A percentile compares a stretch with the other conserved stretches of the same genome.
Conservation (phyloP, 2,888 invertebrate species). For the Aphidius colemani region DNA sequence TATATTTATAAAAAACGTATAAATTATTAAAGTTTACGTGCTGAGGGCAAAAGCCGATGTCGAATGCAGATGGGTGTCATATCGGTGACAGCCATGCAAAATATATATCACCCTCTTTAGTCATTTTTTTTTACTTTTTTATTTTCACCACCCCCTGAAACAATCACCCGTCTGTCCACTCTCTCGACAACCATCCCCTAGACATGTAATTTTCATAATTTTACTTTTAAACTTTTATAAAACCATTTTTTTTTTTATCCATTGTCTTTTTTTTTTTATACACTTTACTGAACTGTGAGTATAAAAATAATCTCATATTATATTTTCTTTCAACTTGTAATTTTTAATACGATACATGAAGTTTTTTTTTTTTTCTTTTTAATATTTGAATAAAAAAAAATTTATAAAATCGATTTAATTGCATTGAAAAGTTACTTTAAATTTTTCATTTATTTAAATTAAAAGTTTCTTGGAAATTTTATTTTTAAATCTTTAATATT, state of each 20-base stretch:
- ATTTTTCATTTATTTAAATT: too few relatives aligned
- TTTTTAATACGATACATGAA: too few relatives aligned
- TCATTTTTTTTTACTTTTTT: neutral
- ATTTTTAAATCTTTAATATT: too few relatives aligned
- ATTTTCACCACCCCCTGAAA: neutral
- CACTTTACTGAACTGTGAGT: neutral
- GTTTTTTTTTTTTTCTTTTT: too few relatives aligned
- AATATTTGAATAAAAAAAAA: too few relatives aligned
- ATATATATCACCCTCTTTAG: neutral
- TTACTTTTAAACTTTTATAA: neutral
- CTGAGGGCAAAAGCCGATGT: slow-evolving; percentile 28
- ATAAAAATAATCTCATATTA: too few relatives aligned
- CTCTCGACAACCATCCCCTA: neutral
- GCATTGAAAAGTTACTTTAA: too few relatives aligned
- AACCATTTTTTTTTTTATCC: neutral
- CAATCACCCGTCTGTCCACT: neutral
- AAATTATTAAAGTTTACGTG: slow-evolving; percentile 58
- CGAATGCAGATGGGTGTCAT: slow-evolving; percentile 23
- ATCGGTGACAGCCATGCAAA: slow-evolving; percentile 27
- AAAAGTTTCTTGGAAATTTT: too few relatives aligned
- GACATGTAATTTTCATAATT: neutral
- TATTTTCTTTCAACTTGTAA: neutral
- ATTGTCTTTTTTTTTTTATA: neutral
- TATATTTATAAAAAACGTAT: slow-evolving; percentile 27
- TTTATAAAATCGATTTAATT: too few relatives aligned